Evolutionary conservation across 2,113 vertebrate species (phyloP), one percentile per base, ranked within the genome.

Genomic region (Noctilio leporinus): DNA sequence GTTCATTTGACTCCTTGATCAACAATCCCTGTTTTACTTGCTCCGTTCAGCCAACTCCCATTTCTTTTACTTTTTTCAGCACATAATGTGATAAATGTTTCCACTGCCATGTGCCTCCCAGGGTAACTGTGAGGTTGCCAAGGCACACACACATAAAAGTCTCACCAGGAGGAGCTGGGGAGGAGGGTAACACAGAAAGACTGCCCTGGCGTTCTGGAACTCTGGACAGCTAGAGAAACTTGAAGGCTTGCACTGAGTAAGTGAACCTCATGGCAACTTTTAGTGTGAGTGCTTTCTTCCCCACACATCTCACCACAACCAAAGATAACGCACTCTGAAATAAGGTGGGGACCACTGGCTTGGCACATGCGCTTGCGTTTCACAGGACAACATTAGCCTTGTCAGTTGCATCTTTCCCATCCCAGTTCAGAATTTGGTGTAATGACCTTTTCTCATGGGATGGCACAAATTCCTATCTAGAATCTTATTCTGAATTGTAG

Each of bases 401-500:
- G 65, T 77, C 72, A 92, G 38, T 51, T 95, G 64, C 49, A 53
- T 75, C 65, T 88, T 73, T 43, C 38, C 62, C 40, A 73, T 76
- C 75, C 88, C 62, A 94, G 85, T 76, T 95, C 64, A 80, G 77
- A 82, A 78, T 94, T 96, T 62, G 95, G 92, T 77, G 15, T 45
- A 72, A 82, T 95, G 96, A 93, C 92, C 97, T 97, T 96, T 91
- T 91, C 95, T 84, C 93, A 90, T 86, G 72, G 53, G 57, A 91
- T 91, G 86, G 73, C 67, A 75, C 91, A 96, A 86, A 95, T 97
- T 98, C 96, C 95, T 96, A 45, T 86, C 96, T 96, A 80, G 95
- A 97, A 57, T 91, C 95, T 93, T 86, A 26, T 73, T 80, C 64
- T 3, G 24, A 94, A 91, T 96, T 96, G 62, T 40, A 65, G 70